A percentile compares a stretch with the other conserved stretches of the same genome.
Conservation (phyloP, 2,113 vertebrate genomes). For the Calidris pygmaea region DNA sequence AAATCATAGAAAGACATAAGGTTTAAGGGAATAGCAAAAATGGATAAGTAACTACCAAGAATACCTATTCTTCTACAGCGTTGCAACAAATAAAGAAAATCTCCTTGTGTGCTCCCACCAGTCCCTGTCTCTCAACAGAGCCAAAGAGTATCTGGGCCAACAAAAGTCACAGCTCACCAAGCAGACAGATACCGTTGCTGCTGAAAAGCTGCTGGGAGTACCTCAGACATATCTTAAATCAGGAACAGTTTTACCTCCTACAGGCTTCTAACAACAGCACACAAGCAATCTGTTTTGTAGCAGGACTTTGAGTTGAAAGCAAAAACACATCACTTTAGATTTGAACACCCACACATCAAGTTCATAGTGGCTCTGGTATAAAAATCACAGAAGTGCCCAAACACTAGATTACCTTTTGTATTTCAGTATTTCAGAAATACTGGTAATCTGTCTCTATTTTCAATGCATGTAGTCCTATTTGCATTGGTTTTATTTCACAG, state of each 20-base stretch:
- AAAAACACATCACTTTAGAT: background rate
- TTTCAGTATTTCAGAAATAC: background rate
- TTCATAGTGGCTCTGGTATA: background rate
- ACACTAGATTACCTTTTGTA: background rate
- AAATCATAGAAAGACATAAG: background rate
- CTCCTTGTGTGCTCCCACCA: rapidly evolving
- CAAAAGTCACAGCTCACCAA: background rate
- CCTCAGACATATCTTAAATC: background rate
- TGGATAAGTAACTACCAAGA: background rate
- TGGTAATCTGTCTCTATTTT: background rate
- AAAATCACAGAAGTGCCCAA: background rate
- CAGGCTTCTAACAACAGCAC: background rate
- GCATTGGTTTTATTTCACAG: background rate
- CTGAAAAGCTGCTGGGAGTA: background rate
- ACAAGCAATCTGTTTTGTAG: background rate
- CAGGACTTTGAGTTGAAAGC: background rate
- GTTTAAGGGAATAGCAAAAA: background rate
- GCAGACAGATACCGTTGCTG: background rate
- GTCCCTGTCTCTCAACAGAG: background rate
- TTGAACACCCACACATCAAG: background rate
- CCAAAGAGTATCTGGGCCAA: background rate
- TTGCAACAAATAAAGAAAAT: background rate
- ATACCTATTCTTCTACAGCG: background rate
- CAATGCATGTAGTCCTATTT: background rate
- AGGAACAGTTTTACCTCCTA: background rate